Evolutionary conservation across 2,888 invertebrate species (phyloP).

Genomic region (Pseudococcus jackbeardsleyi): DNA sequence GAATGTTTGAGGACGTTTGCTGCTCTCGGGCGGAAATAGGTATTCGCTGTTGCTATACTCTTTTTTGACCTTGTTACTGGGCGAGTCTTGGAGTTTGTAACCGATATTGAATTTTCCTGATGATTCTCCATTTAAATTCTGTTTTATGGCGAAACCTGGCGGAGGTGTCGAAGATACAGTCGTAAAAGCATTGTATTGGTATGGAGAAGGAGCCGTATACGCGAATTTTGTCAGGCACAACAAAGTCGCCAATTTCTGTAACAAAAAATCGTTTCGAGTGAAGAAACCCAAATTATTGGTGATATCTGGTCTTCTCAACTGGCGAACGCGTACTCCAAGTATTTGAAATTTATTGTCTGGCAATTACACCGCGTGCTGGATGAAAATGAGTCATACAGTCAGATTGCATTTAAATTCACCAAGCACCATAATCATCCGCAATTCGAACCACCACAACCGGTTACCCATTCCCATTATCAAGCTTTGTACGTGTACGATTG

Average conservation of each 20-base stretch:
- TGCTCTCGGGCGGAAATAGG: slow-evolving; percentile 51
- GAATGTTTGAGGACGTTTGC: slow-evolving; percentile 56
- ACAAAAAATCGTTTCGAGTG: not conserved
- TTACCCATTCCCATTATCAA: slow-evolving; percentile 51
- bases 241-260: slow-evolving; percentile 50
- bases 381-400: slow-evolving; percentile 42
- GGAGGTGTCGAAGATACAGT: slow-evolving; percentile 47
- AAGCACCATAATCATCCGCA: slow-evolving; percentile 14
- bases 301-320: not conserved
- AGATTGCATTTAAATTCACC: not conserved
- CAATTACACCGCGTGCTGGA: not conserved
- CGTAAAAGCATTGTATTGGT: slow-evolving; percentile 53
- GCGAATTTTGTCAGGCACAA: slow-evolving; percentile 55
- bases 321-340: not conserved
- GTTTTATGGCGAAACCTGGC: not conserved
- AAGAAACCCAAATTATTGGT: not conserved
- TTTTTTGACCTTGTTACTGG: slow-evolving; percentile 54
- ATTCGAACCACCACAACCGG: slow-evolving; percentile 22
- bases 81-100: slow-evolving; percentile 44
- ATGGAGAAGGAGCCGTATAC: slow-evolving; percentile 44
- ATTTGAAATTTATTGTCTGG: slow-evolving; percentile 11
- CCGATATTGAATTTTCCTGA: slow-evolving; percentile 41
- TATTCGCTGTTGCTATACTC: slow-evolving; percentile 62
- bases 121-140: slow-evolving; percentile 10
- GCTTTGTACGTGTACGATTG: slow-evolving; percentile 27